Conservation (phyloP, 2,888 invertebrate species). For the Cheilosia soror region DNA sequence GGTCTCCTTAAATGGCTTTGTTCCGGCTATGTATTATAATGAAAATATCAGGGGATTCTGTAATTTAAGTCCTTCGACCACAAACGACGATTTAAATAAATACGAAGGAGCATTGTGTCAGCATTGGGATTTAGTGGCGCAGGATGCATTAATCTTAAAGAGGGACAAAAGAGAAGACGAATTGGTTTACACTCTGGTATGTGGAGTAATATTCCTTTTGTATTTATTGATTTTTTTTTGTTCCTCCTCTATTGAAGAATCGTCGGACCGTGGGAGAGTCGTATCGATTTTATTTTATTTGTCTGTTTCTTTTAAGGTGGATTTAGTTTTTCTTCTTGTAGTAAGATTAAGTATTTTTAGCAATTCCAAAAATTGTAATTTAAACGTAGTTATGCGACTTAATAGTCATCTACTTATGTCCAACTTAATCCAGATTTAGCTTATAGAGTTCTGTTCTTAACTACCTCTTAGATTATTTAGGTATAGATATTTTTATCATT, state of each 20-base stretch:
- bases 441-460: too few species aligned
- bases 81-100: constrained; percentile 71
- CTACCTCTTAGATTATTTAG: too few species aligned
- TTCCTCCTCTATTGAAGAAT: background rate
- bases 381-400: background rate
- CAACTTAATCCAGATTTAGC: too few species aligned
- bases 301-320: background rate
- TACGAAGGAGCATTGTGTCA: constrained; percentile 59
- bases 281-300: constrained; percentile 10
- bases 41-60: constrained; percentile 56
- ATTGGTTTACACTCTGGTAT: constrained; percentile 2
- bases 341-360: background rate
- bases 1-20: constrained; percentile 42
- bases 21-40: constrained; percentile 15
- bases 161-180: constrained; percentile 28
- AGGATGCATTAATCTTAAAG: constrained; percentile 65
- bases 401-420: too few species aligned
- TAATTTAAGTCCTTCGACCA: constrained; percentile 69
- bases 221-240: background rate
- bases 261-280: background rate
- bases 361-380: background rate
- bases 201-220: background rate
- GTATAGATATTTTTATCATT: too few species aligned
- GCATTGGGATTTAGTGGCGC: constrained; percentile 58
- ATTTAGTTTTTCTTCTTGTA: background rate